Base-by-base conservation (phyloP, 2,888 invertebrate species). In the Acrobasis consociella region DNA sequence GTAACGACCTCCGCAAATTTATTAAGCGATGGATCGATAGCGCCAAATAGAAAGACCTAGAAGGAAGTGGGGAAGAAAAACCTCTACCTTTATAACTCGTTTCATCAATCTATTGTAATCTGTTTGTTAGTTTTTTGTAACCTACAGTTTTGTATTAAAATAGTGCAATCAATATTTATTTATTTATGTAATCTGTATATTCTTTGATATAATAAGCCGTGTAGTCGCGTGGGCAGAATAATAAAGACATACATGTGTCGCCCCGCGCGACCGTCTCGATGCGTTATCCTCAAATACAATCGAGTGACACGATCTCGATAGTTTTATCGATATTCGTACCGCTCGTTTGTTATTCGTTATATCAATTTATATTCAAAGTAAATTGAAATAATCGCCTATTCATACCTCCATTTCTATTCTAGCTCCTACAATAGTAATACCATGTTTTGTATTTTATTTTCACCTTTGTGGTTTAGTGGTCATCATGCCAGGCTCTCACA, bases 161-260 rank as follows among this genome's bases (percentile, higher is more conserved):
- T 31, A 31, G 31, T 31, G 8, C 22, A 22, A 22, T 22, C 22
- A 31, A 31, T 31, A 31, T 5, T 5, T 2, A 31, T 31, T 42
- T 72, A 71, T 72, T 60, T 63, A 37, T 62, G 37, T 59, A 64
- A 68, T 49, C 17, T 5, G 22, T n/a, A 37, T 65, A 59, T 55
- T 69, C 69, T 67, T 61, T 64, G 67, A 16, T 64, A 16, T 64
- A 67, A 65, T 67, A 67, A 68, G 63, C 65, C 65, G 49, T 58
- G 64, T 60, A 64, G 63, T 68, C 68, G 80, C 80, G 83, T 82
- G 80, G 82, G 83, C 69, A 76, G 81, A 76, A 81, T 81, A 82
- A 83, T 82, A 74, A 82, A 83, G 81, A 81, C 80, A 79, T 82
- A 62, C 62, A 62, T 75, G 64, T 76, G 76, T 77, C 76, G 72